Conservation (phyloP, 2,797 vertebrate genomes). For the Phyllotis vaccarum region DNA sequence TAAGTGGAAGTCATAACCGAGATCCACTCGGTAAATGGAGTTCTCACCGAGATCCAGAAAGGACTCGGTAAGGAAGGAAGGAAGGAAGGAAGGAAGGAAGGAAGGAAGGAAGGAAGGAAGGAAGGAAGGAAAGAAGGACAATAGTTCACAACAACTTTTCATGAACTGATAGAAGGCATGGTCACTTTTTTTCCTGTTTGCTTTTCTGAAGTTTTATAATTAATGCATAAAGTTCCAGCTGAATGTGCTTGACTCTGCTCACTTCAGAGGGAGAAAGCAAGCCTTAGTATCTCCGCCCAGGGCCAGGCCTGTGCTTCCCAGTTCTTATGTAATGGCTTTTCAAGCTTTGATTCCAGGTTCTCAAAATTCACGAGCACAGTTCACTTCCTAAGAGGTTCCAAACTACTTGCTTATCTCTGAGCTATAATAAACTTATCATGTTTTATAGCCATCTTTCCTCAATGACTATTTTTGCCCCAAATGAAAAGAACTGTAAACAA, state of each 20-base stretch:
- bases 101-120: not conserved
- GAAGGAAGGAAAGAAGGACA: not conserved
- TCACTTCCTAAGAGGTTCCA: not conserved
- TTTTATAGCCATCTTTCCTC: not conserved
- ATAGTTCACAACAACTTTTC: not conserved
- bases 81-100: not conserved
- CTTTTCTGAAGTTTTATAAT: slow-evolving; percentile 38
- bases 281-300: not conserved
- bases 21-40: too few relatives aligned
- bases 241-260: not conserved
- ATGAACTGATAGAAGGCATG: not conserved
- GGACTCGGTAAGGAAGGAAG: too few relatives aligned
- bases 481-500: not conserved
- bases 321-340: not conserved
- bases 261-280: slow-evolving; percentile 33
- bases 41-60: too few relatives aligned
- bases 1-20: too few relatives aligned
- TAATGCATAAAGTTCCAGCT: not conserved
- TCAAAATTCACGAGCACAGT: not conserved
- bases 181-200: not conserved
- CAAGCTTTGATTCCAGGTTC: not conserved
- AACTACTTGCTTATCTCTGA: not conserved
- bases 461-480: slow-evolving; percentile 7
- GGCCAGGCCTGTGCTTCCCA: not conserved
- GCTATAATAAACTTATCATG: not conserved